Conservation (phyloP, 1,140 invertebrate genomes). For the Drosophila busckii region DNA sequence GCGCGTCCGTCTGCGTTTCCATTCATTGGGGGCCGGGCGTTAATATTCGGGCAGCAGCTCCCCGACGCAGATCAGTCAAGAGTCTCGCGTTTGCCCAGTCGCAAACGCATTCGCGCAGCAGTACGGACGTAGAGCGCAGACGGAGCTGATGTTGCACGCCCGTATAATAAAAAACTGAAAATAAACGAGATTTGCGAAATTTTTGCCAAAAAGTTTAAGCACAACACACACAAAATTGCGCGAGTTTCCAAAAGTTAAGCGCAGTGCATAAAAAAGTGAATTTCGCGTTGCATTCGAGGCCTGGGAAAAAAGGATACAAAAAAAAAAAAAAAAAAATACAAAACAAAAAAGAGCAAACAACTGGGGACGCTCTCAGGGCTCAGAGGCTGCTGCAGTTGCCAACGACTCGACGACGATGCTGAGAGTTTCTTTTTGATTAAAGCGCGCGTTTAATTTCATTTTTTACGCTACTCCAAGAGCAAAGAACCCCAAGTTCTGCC, state of each 20-base stretch:
- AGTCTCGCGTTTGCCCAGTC: conserved; percentile 11
- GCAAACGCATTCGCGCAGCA: conserved; percentile 7
- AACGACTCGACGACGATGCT: conserved; percentile 18
- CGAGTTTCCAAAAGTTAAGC: conserved; percentile 36
- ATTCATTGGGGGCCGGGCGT: conserved; percentile 53
- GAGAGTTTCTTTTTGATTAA: conserved; percentile 59
- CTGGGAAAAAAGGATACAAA: neutral
- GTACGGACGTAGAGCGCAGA: conserved; percentile 31
- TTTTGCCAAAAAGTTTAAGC: conserved; percentile 25
- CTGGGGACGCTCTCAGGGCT: conserved; percentile 3
- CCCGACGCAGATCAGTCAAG: conserved; percentile 48
- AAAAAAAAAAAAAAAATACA: too few relatives aligned
- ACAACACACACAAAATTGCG: conserved; percentile 31
- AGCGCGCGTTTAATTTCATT: conserved; percentile 76
- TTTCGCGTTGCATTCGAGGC: too few relatives aligned
- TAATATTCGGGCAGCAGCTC: conserved; percentile 35
- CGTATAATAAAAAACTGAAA: too few relatives aligned
- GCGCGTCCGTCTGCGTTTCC: too few relatives aligned
- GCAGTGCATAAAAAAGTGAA: neutral
- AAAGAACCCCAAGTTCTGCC: conserved; percentile 9
- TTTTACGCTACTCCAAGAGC: conserved; percentile 65
- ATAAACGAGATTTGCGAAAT: conserved; percentile 13
- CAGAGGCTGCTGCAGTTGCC: conserved; percentile 11
- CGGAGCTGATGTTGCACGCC: too few relatives aligned
- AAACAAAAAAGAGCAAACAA: conserved; percentile 16